Conservation (phyloP, 2,113 vertebrate species). For the Laterallus jamaicensis region DNA sequence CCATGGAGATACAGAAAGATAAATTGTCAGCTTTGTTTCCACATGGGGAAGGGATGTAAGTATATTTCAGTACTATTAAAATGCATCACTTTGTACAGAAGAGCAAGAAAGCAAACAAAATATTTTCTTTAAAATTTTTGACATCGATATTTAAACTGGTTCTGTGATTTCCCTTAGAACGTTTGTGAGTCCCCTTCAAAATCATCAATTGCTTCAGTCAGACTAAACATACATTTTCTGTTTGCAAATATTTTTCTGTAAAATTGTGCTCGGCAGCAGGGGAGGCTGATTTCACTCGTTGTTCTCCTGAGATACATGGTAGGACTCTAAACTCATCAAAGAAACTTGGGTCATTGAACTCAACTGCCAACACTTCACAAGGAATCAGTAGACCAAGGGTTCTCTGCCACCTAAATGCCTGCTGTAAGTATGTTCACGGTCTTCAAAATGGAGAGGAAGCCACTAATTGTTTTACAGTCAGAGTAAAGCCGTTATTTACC, state of each 20-base stretch:
- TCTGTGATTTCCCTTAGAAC: background rate
- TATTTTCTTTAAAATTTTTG: background rate
- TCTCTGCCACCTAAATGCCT: background rate
- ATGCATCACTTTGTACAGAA: slow-evolving; percentile 2
- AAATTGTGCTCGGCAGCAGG: background rate
- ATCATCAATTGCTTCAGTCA: background rate
- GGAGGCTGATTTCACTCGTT: background rate
- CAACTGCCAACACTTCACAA: background rate
- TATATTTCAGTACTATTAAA: background rate
- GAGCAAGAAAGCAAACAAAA: background rate
- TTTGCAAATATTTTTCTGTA: slow-evolving; percentile 10
- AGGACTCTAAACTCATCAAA: background rate
- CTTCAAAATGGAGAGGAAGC: background rate
- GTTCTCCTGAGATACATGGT: background rate
- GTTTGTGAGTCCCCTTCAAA: background rate
- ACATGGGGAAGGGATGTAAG: background rate
- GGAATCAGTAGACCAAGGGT: background rate
- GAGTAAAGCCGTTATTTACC: background rate
- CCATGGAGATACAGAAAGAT: slow-evolving; percentile 23
- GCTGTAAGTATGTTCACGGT: background rate
- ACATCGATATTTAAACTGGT: background rate
- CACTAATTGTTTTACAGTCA: background rate
- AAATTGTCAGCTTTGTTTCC: slow-evolving; percentile 20
- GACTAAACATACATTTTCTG: slow-evolving; percentile 27
- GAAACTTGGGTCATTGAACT: background rate